Conservation (phyloP, 2,113 vertebrate species). For the Rhinoderma darwinii region DNA sequence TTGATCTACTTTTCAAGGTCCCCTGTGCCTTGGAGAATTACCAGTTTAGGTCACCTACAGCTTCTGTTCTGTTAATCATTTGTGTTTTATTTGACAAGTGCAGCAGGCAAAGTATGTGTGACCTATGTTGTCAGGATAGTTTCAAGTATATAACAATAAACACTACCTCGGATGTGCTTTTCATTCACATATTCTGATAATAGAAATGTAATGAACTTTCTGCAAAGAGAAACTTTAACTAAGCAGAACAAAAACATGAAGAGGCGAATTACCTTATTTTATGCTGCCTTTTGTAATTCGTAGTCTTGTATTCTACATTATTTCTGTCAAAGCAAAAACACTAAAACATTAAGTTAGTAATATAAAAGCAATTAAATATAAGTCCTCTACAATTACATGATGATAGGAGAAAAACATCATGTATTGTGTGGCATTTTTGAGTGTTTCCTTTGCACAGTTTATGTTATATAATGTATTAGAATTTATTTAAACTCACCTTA, state of each 20-base stretch:
- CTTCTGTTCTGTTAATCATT: conserved; percentile 54
- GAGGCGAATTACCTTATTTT: conserved; percentile 15
- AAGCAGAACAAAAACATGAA: background rate
- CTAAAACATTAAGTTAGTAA: conserved; percentile 7
- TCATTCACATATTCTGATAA: conserved; percentile 14
- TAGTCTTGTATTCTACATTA: conserved; percentile 22
- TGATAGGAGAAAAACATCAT: background rate
- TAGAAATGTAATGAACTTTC: conserved; percentile 21
- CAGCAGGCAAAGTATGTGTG: conserved; percentile 49
- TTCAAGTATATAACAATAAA: conserved; percentile 30
- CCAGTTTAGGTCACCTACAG: conserved; percentile 54
- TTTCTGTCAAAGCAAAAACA: conserved; percentile 2
- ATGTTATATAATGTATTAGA: too few relatives aligned
- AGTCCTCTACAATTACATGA: background rate
- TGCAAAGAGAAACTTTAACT: conserved; percentile 9
- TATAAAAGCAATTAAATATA: conserved; percentile 18
- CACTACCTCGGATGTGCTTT: conserved; percentile 4
- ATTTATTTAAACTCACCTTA: too few relatives aligned
- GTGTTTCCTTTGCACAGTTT: too few relatives aligned
- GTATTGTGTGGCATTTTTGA: too few relatives aligned
- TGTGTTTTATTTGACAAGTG: conserved; percentile 48
- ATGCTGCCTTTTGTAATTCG: conserved; percentile 18
- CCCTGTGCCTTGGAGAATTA: conserved; percentile 56
- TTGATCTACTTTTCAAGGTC: conserved; percentile 57
- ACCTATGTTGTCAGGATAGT: conserved; percentile 54